Evolutionary conservation across 2,888 invertebrate species (phyloP).

Genomic region (Sipunculus nudus): DNA sequence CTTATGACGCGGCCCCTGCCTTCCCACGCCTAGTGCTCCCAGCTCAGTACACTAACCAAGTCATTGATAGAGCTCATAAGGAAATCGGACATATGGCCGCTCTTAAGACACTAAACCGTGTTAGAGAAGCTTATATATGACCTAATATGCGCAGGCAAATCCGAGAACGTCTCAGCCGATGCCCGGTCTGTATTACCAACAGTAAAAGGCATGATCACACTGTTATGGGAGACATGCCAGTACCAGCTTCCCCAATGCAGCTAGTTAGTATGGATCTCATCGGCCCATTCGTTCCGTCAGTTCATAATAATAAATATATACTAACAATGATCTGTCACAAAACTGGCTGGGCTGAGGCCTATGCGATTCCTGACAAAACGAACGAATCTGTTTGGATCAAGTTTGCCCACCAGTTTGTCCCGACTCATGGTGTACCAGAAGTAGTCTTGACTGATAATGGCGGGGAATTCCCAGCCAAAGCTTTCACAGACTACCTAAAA

Average conservation of each 20-base stretch:
- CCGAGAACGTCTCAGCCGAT: not conserved
- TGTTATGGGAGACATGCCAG: not conserved
- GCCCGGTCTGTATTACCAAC: not conserved
- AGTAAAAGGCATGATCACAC: not conserved
- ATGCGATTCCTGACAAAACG: not conserved
- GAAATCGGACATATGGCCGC: slow-evolving; percentile 5
- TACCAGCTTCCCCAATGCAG: not conserved
- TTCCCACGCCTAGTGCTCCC: not conserved
- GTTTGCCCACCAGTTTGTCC: not conserved
- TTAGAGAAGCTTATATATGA: slow-evolving; percentile 2
- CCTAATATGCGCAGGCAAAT: not conserved
- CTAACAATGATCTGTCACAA: not conserved
- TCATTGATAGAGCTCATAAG: not conserved
- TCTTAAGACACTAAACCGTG: not conserved
- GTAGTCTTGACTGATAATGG: not conserved
- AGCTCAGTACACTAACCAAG: not conserved
- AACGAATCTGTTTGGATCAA: not conserved
- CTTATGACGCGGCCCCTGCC: not conserved
- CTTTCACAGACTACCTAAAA: not conserved
- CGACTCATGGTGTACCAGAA: not conserved
- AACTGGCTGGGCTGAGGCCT: not conserved
- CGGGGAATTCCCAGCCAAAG: not conserved
- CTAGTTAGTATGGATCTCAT: not conserved
- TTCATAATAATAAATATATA: not conserved
- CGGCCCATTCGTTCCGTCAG: not conserved